phyloP scores from a whole-genome alignment of 2,113 vertebrate species.

The Silurus glanis region DNA sequence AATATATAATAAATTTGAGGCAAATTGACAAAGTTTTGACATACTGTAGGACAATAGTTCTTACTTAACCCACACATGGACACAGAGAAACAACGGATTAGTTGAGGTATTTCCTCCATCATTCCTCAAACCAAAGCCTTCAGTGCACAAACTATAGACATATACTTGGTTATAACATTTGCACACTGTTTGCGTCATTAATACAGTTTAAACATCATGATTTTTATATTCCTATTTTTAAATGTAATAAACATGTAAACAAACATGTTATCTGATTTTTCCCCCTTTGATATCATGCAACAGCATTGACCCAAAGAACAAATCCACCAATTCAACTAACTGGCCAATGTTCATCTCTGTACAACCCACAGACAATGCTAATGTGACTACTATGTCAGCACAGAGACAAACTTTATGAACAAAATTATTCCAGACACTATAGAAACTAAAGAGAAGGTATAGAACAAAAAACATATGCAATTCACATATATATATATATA shows the following conservation, averaged over 20 bases:
- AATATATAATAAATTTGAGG: no score
- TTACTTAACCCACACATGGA: no score
- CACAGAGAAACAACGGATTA: no score
- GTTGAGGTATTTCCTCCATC: no score
- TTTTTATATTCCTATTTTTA: neutral
- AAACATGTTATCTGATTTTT: neutral
- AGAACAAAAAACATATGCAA: no score
- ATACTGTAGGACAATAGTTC: no score
- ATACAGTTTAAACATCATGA: neutral
- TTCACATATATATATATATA: no score
- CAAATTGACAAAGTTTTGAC: no score
- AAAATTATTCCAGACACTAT: conserved; percentile 83
- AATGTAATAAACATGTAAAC: neutral
- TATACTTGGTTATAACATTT: no score
- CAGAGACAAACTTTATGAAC: conserved; percentile 84
- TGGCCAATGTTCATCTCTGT: conserved; percentile 36
- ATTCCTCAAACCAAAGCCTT: no score
- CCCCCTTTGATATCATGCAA: neutral
- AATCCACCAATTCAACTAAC: neutral
- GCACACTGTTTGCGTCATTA: neutral
- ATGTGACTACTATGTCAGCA: conserved; percentile 87
- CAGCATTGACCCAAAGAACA: neutral
- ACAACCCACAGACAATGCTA: conserved; percentile 83
- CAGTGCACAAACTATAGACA: no score
- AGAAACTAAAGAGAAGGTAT: conserved; percentile 83